These are phyloP conservation scores for Chloebia gouldiae DNA, from an alignment of 2,113 vertebrate species.

Conservation along the genomic window DNA sequence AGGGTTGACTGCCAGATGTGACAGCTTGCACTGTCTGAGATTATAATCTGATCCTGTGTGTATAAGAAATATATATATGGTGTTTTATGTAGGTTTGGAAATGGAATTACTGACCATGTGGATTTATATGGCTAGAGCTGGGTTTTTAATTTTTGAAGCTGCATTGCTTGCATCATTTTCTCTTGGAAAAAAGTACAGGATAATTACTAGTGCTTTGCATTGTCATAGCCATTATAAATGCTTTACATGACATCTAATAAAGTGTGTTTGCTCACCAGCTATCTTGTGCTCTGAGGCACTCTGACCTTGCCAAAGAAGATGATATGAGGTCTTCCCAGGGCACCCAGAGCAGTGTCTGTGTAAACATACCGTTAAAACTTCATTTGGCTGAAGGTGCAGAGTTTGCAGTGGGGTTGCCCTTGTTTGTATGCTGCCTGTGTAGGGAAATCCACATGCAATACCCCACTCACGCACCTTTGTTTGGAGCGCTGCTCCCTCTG, in stretches of 20 bases:
- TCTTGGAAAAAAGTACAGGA: neutral
- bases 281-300: constrained; percentile 29
- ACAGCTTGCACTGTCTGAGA: constrained; percentile 20
- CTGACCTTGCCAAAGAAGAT: constrained; percentile 49
- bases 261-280: constrained; percentile 30
- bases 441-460: neutral
- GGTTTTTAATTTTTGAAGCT: constrained; percentile 14
- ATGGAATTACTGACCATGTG: neutral
- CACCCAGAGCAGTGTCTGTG: constrained; percentile 28
- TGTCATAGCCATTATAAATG: constrained; percentile 21
- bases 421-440: neutral
- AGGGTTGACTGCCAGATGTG: constrained; percentile 33
- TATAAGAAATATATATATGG: neutral
- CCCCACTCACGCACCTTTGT: neutral
- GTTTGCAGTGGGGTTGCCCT: neutral
- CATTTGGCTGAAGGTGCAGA: neutral
- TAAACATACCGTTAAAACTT: constrained; percentile 43
- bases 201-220: constrained; percentile 28
- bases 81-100: constrained; percentile 32
- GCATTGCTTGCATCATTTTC: neutral
- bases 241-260: constrained; percentile 53
- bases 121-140: neutral
- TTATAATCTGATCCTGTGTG: constrained; percentile 47
- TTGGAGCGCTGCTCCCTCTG: neutral
- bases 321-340: constrained; percentile 54